These are phyloP conservation scores for Heliconius sara DNA, from an alignment of 2,888 invertebrate species.

Conservation along the genomic window DNA sequence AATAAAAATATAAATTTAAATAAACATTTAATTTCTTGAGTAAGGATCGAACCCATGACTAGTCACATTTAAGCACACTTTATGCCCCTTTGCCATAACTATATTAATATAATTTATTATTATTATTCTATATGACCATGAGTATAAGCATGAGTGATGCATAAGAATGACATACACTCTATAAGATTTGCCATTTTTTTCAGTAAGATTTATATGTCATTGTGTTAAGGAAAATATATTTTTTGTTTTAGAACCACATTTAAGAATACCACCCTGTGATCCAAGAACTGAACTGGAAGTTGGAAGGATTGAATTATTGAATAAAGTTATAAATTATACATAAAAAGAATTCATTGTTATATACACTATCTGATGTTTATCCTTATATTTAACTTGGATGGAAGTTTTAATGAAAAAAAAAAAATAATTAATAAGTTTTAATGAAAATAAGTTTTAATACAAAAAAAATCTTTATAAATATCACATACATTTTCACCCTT, in stretches of 20 bases:
- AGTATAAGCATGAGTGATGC: no score
- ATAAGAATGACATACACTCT: no score
- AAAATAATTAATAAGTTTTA: not conserved
- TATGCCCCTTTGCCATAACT: not conserved
- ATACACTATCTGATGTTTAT: not conserved
- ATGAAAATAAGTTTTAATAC: not conserved
- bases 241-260: slow-evolving; percentile 83
- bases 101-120: no score
- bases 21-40: not conserved
- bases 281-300: slow-evolving; percentile 82
- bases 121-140: no score
- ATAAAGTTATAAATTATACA: not conserved
- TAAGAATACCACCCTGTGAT: slow-evolving; percentile 86
- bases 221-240: not conserved
- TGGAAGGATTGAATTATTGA: slow-evolving; percentile 53
- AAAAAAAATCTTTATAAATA: not conserved
- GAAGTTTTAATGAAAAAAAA: not conserved
- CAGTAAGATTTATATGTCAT: no score
- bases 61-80: not conserved
- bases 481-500: slow-evolving; percentile 37
- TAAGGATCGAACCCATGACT: not conserved
- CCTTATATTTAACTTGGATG: not conserved
- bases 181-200: no score
- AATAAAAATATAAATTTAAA: not conserved
- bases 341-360: not conserved